Evolutionary conservation across 2,113 vertebrate genomes (phyloP).

Genomic region (Periophthalmodon schlosseri): DNA sequence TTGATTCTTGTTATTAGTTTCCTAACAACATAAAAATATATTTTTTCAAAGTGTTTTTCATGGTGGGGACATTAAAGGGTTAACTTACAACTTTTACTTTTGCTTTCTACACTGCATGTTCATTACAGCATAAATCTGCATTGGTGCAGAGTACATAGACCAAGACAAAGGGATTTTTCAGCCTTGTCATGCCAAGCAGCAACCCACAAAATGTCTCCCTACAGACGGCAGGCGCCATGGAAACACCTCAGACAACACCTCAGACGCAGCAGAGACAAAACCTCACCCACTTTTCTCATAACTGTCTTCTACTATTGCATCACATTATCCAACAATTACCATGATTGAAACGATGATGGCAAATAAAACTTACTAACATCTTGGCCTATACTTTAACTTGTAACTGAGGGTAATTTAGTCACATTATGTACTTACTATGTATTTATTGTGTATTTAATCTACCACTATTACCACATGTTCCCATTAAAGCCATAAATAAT

Average conservation of each 20-base stretch:
- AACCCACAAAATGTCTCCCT: slow-evolving; percentile 70
- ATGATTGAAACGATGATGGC: not conserved
- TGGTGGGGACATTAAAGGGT: no score
- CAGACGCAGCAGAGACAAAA: slow-evolving; percentile 23
- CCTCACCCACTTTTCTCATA: slow-evolving; percentile 26
- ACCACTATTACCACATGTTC: not conserved
- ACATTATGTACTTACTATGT: no score
- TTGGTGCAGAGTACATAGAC: slow-evolving; percentile 14
- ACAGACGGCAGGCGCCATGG: slow-evolving; percentile 47
- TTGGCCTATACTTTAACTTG: not conserved
- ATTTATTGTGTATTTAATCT: no score
- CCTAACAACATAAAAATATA: no score
- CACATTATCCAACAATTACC: not conserved
- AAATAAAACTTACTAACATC: not conserved
- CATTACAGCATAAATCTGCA: not conserved
- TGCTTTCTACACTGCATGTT: not conserved
- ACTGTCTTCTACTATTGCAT: not conserved
- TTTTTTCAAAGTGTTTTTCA: no score
- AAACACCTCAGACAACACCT: slow-evolving; percentile 62
- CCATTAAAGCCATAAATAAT: not conserved
- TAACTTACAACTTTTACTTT: not conserved
- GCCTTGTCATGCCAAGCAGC: slow-evolving; percentile 43
- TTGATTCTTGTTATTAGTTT: no score
- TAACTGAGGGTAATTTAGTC: not conserved
- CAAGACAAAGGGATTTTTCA: slow-evolving; percentile 54